These are phyloP conservation scores for Pleuronectes platessa DNA, from an alignment of 2,113 vertebrate genomes.

Conservation along the genomic window DNA sequence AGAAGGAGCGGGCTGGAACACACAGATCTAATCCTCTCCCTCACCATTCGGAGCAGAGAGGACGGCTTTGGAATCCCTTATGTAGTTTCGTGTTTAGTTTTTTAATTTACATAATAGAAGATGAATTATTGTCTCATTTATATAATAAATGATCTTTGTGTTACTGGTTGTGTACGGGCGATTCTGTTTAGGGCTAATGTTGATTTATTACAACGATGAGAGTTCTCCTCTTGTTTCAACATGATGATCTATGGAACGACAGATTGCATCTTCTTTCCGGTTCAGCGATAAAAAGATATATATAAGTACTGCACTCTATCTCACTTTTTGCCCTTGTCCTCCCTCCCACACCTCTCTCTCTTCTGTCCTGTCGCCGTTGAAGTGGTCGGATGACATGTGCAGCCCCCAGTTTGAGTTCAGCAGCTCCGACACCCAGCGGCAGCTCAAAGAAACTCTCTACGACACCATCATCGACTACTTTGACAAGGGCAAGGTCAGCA, in stretches of 20 bases:
- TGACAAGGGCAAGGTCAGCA: constrained; percentile 95
- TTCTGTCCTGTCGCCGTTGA: background rate
- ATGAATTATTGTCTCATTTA: constrained; percentile 34
- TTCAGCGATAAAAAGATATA: background rate
- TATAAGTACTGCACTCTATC: background rate
- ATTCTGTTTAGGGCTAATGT: constrained; percentile 26
- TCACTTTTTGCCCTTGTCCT: background rate
- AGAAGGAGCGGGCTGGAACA: constrained; percentile 14
- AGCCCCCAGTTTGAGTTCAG: constrained; percentile 91
- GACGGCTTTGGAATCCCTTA: constrained; percentile 3
- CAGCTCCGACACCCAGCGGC: constrained; percentile 91
- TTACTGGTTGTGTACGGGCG: constrained; percentile 9
- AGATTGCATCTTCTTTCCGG: background rate
- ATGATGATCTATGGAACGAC: constrained; percentile 39
- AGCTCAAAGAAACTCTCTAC: constrained; percentile 93
- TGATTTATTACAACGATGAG: constrained; percentile 42
- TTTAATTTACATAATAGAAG: constrained; percentile 26
- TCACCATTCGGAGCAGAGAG: constrained; percentile 1
- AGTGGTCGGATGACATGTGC: constrained; percentile 87
- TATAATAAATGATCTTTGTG: constrained; percentile 36
- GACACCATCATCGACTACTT: constrained; percentile 97
- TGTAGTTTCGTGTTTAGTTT: constrained; percentile 9
- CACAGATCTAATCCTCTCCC: constrained; percentile 25
- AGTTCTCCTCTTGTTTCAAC: constrained; percentile 5
- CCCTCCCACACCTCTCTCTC: constrained; percentile 7